A percentile compares a stretch with the other conserved stretches of the same genome.
These are phyloP conservation scores for Sternarchorhynchus goeldii DNA, from an alignment of 2,797 vertebrate species.

Conservation along the genomic window DNA sequence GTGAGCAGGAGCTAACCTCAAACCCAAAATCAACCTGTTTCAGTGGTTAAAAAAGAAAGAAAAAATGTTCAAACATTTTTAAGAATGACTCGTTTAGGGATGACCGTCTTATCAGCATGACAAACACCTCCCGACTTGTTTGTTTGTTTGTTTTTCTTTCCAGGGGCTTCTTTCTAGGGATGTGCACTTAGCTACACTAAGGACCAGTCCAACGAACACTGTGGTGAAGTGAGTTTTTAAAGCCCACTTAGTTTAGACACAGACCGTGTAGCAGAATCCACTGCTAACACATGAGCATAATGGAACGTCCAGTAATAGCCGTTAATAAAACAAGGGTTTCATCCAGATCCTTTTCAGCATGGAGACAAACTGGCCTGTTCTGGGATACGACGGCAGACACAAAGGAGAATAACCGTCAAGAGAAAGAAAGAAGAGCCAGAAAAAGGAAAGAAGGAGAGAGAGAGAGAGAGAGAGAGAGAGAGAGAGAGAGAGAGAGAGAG, in stretches of 20 bases:
- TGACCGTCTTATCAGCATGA: no score
- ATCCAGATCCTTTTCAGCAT: slow-evolving; percentile 64
- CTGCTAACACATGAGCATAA: slow-evolving; percentile 20
- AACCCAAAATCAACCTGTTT: no score
- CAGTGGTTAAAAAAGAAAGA: no score
- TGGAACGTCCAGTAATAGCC: background rate
- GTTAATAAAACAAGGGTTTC: slow-evolving; percentile 71
- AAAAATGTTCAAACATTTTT: no score
- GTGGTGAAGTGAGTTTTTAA: slow-evolving; percentile 61
- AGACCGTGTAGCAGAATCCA: slow-evolving; percentile 67
- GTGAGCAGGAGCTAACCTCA: no score
- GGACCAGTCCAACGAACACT: slow-evolving; percentile 60
- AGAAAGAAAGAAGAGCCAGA: slow-evolving; percentile 5
- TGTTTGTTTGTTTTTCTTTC: no score
- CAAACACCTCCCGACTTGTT: no score
- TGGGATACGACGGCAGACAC: slow-evolving; percentile 62
- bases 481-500: slow-evolving; percentile 4
- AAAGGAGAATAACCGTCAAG: slow-evolving; percentile 64
- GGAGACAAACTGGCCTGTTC: slow-evolving; percentile 62
- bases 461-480: background rate
- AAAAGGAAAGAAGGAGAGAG: slow-evolving; percentile 62
- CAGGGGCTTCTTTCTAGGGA: no score
- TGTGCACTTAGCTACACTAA: no score
- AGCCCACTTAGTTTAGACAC: slow-evolving; percentile 65
- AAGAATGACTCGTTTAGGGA: no score